Evolutionary conservation across 1,140 invertebrate species (phyloP), one percentile per base, ranked within the genome.

Genomic region (Apis laboriosa): DNA sequence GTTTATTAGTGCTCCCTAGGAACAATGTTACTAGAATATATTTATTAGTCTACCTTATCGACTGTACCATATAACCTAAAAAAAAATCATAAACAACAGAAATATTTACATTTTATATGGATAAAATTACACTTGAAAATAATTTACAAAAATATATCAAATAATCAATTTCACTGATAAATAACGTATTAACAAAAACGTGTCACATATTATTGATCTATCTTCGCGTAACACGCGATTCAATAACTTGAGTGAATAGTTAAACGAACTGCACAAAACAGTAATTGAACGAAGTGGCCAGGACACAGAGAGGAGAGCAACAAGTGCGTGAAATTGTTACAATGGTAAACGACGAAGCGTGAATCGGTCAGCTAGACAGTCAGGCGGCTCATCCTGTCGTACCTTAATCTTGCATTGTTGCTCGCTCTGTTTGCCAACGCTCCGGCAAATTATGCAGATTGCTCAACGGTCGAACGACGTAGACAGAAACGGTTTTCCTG

Each of bases 401-500:
- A 51, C 19, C 63, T 60, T 60, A 21, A 76, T 58, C 78, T 66
- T 53, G 64, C 72, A 81, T 81, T 81, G 79, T 81, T 75, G 71
- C 51, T 60, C 73, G 80, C 19, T 81, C 73, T 51, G 73, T 60
- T 81, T 68, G 73, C 73, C 79, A 75, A 76, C 34, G 79, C 15
- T 15, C 72, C 34, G 49, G 55, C 43, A 68, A 81, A 77, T 81
- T 81, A 81, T 81, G 80, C 80, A 77, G 55, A 77, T 81, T 81
- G 80, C 55, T 68, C 64, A 77, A 81, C 80, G 73, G 34, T 81
- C 73, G 51, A 74, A 8, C 78, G 70, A 34, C 68, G 56, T 51
- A 43, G 49, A 67, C 72, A 58, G 81, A 76, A 74, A 60, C 80
- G 64, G 68, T 63, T 72, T 86, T 80, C 81, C 85, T 83, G 80